These are phyloP conservation scores for Vanessa tameamea DNA, from an alignment of 1,140 invertebrate species.

Conservation along the genomic window DNA sequence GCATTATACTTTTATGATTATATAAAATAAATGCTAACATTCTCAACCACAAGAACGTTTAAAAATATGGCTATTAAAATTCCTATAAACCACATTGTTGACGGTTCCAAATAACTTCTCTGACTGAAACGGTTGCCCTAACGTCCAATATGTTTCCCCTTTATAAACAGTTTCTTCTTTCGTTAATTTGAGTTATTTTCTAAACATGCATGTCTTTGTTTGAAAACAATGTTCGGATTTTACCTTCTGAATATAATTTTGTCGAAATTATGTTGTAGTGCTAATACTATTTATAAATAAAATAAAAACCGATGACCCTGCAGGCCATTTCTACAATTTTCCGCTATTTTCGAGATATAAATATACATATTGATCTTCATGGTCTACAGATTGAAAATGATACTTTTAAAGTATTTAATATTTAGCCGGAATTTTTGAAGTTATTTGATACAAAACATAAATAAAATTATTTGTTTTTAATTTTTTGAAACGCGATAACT, in stretches of 20 bases:
- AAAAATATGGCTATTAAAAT: slow-evolving; percentile 43
- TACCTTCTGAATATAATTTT: background rate
- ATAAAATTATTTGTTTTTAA: no score
- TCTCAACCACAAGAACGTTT: slow-evolving; percentile 46
- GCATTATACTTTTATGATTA: background rate
- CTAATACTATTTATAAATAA: no score
- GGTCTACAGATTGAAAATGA: no score
- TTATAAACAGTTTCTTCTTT: slow-evolving; percentile 58
- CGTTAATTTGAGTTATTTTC: slow-evolving; percentile 51
- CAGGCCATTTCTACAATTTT: no score
- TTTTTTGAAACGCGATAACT: no score
- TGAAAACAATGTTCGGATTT: slow-evolving; percentile 37
- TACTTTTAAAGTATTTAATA: no score
- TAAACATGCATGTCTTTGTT: slow-evolving; percentile 49
- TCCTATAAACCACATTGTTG: slow-evolving; percentile 50
- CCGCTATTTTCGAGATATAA: no score
- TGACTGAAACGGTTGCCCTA: slow-evolving; percentile 37
- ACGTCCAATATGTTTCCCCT: slow-evolving; percentile 36
- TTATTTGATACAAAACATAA: no score
- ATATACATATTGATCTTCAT: no score
- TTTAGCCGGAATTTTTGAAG: no score
- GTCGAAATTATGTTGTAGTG: background rate
- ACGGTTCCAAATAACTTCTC: slow-evolving; percentile 36
- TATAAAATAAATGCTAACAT: slow-evolving; percentile 43
- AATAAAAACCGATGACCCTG: no score